Evolutionary conservation across 2,113 vertebrate species (phyloP), one percentile per base, ranked within the genome.

Genomic region (Microcebus griseorufus): DNA sequence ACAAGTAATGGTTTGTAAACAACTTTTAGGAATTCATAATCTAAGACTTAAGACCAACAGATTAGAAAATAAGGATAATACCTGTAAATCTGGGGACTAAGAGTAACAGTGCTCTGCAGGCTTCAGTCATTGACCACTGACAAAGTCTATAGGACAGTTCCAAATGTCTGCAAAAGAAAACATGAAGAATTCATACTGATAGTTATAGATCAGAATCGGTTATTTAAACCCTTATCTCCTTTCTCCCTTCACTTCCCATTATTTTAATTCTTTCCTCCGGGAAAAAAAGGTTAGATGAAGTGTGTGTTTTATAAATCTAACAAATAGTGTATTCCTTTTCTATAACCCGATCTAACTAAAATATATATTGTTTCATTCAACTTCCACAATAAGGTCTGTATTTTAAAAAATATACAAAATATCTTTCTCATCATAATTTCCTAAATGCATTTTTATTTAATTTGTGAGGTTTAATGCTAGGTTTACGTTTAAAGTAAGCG

Each of bases 41-140:
- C 91, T 98, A 98, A 90, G 89, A 98, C 16, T 97, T 96, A 60
- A 98, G 92, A 97, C 95, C 94, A 80, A 83, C 86, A 97, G 96
- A 98, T 98, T 98, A 98, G 97, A 91, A 98, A 94, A 96, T 88
- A 96, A 97, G 96, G 95, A 89, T 97, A 96, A 98, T 98, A 95
- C 88, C 96, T 97, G 76, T 97, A 97, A 98, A 98, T 98, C 97
- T 98, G 97, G 62, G 81, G 95, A 92, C 98, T 95, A 97, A 79
- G 95, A 98, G 90, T 96, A 95, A 94, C 6, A 48, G 97, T 97
- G 92, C 93, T 96, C 94, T 97, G 65, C 48, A 97, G 97, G 76
- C 94, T 96, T 98, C 92, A 95, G 89, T 94, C 97, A 98, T 97
- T 97, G 86, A 94, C 20, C 97, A 53, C 84, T 96, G 81, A 90